Percentiles rank a stretch among this genome's conserved stretches.
phyloP scores from a whole-genome alignment of 2,888 invertebrate species.

The Holacanthella duospinosa region DNA sequence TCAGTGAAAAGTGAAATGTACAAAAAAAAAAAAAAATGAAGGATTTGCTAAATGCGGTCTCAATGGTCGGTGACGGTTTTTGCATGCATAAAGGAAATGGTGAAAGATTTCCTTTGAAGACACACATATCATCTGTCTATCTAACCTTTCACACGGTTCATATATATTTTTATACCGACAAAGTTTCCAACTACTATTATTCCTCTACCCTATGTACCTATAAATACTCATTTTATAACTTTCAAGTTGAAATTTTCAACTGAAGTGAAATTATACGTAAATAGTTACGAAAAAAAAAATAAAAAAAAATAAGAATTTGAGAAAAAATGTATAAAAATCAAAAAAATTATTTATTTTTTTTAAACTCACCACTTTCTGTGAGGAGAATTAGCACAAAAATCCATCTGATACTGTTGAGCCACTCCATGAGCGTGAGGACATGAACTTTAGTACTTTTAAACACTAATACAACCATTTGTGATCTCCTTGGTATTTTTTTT shows the following conservation, averaged over 20 bases:
- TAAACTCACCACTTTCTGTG: conserved; percentile 34
- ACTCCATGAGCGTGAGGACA: conserved; percentile 23
- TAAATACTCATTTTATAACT: too few species aligned
- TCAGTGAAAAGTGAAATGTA: neutral
- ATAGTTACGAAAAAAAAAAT: too few species aligned
- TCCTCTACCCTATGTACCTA: too few species aligned
- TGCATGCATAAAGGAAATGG: neutral
- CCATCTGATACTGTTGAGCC: conserved; percentile 34
- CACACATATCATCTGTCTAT: too few species aligned
- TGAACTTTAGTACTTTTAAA: neutral
- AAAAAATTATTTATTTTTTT: too few species aligned
- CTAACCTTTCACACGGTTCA: too few species aligned
- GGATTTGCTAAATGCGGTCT: conserved; percentile 5
- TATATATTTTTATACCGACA: too few species aligned
- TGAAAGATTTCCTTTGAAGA: conserved; percentile 5
- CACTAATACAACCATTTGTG: neutral
- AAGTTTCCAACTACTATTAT: too few species aligned
- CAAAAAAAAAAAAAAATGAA: neutral
- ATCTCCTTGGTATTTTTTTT: too few species aligned
- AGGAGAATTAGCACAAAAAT: conserved; percentile 34
- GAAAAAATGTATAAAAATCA: neutral
- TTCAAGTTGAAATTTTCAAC: too few species aligned
- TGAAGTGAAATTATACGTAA: too few species aligned
- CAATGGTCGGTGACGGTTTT: conserved; percentile 4
- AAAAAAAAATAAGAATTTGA: neutral